phyloP scores from a whole-genome alignment of 2,113 vertebrate species.

The Oxyruncus cristatus region DNA sequence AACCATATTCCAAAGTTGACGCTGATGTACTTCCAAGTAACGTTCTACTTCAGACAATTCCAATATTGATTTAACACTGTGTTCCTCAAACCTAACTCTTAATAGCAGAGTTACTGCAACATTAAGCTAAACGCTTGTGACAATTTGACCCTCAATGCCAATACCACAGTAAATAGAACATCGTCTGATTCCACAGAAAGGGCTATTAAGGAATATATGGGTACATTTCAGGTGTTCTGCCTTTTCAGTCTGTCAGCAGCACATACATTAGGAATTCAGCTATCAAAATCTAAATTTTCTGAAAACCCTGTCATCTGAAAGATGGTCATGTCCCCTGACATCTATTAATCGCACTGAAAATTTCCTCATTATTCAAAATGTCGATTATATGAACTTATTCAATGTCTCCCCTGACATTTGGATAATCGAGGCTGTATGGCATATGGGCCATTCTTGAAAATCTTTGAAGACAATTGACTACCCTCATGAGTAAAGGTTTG shows the following conservation, averaged over 20 bases:
- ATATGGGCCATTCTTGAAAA: slow-evolving; percentile 35
- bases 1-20: neutral
- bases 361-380: slow-evolving; percentile 53
- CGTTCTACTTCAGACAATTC: neutral
- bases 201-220: neutral
- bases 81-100: neutral
- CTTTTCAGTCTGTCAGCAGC: neutral
- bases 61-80: neutral
- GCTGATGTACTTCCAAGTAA: neutral
- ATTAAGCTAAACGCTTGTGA: neutral
- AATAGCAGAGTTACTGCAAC: neutral
- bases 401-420: slow-evolving; percentile 43
- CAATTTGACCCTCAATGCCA: neutral
- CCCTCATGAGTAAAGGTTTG: slow-evolving; percentile 6
- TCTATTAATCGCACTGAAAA: slow-evolving; percentile 58
- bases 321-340: slow-evolving; percentile 40
- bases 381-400: slow-evolving; percentile 42
- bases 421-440: slow-evolving; percentile 38
- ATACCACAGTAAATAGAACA: slow-evolving; percentile 11
- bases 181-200: neutral
- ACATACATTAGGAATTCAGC: neutral
- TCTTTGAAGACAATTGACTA: slow-evolving; percentile 32
- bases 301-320: slow-evolving; percentile 6
- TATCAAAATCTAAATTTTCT: slow-evolving; percentile 50
- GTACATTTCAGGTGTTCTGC: neutral